These are phyloP conservation scores for Austrolebias charrua DNA, from an alignment of 2,797 vertebrate species.

Conservation along the genomic window DNA sequence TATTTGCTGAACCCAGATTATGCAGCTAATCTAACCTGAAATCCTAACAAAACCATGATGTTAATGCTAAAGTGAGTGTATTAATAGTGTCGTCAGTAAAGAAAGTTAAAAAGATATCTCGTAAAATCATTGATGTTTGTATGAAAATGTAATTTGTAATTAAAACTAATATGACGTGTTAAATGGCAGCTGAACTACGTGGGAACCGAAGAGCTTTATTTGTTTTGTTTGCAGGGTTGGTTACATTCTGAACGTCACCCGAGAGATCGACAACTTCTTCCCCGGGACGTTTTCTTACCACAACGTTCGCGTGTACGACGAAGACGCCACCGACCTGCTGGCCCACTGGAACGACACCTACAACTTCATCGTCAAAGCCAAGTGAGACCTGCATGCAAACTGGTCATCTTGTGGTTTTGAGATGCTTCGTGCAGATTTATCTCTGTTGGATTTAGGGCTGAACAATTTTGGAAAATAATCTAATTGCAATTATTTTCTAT, in stretches of 20 bases:
- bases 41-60: no score
- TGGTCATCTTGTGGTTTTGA: neutral
- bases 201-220: neutral
- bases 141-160: no score
- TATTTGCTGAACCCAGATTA: no score
- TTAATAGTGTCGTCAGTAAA: no score
- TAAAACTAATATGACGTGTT: no score
- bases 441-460: no score
- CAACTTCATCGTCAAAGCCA: constrained; percentile 96
- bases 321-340: constrained; percentile 92
- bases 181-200: neutral
- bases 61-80: no score
- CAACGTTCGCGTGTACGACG: constrained; percentile 92
- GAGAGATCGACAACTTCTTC: constrained; percentile 98
- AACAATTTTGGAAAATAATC: no score
- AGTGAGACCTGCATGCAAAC: constrained; percentile 75
- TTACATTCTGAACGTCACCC: constrained; percentile 93
- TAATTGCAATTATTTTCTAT: no score
- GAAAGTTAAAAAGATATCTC: no score
- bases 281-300: constrained; percentile 91
- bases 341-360: constrained; percentile 97
- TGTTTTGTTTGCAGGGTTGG: constrained; percentile 81
- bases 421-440: neutral
- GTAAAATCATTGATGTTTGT: no score
- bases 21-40: no score